Base-by-base conservation (phyloP, 2,888 invertebrate genomes). In the Agonopterix heracliana region DNA sequence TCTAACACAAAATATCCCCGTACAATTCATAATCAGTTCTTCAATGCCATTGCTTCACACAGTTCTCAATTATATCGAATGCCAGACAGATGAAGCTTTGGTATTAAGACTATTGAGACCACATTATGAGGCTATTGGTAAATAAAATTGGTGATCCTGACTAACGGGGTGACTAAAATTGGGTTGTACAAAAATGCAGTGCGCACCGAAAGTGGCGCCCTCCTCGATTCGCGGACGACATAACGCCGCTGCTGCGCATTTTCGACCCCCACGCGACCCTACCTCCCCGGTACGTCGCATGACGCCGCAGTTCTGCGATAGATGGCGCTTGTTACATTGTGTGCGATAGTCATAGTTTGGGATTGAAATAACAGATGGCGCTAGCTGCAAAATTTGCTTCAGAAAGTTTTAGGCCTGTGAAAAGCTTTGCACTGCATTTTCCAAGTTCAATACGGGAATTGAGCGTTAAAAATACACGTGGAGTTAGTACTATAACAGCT, bases 121-220 rank as follows among this genome's bases (percentile, higher is more conserved):
- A 35, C 1, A n/a, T n/a, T 38, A 38, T n/a, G 26, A n/a, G 38
- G 9, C 38, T 38, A 38, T n/a, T n/a, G 38, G n/a, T n/a, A 38
- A 9, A 38, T 38, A 38, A 38, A 38, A 57, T 61, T 66, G 61
- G 62, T 63, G n/a, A 3, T 9, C 26, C 10, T 52, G 61, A 68
- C 64, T 71, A 69, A 70, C 62, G 61, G 68, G 72, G 67, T 69
- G 53, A 71, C 70, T 63, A 58, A 62, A 71, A 65, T 76, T 77
- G 73, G 78, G 71, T 65, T 66, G 52, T 55, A 71, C 72, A 63
- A 64, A 74, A 78, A 79, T 68, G 66, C 86, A 94, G 94, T 84
- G 91, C 91, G 78, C 92, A 93, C 90, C 93, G 94, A 88, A 93
- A 94, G 85, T 95, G 95, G 95, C 93, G 94, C 69, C 94, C 94